phyloP scores from a whole-genome alignment of 2,888 invertebrate genomes.

The Metalampra italica region DNA sequence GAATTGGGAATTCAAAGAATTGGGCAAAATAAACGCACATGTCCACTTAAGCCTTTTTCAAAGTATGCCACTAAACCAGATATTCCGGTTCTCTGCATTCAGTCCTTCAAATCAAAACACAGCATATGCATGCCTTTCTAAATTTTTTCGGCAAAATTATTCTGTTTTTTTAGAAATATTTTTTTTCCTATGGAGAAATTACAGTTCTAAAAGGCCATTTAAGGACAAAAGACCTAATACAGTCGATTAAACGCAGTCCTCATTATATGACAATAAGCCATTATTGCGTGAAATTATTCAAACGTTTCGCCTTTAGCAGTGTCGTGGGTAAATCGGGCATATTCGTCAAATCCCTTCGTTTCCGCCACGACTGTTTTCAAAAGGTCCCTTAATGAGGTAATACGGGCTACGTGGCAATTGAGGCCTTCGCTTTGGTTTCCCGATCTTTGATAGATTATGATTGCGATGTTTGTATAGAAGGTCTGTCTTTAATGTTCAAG shows the following conservation, averaged over 20 bases:
- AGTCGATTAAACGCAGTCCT: conserved; percentile 17
- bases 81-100: too few species aligned
- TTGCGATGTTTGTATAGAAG: not conserved
- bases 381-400: conserved; percentile 26
- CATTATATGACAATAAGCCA: conserved; percentile 18
- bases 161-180: too few species aligned
- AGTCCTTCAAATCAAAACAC: too few species aligned
- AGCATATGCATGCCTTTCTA: too few species aligned
- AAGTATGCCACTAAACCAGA: too few species aligned
- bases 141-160: too few species aligned
- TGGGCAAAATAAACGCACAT: too few species aligned
- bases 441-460: not conserved
- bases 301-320: conserved; percentile 11
- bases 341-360: conserved; percentile 28
- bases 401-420: conserved; percentile 11
- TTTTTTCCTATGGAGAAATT: too few species aligned
- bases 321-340: conserved; percentile 19
- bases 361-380: conserved; percentile 23
- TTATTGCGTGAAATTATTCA: conserved; percentile 21
- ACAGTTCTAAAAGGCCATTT: not conserved
- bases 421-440: not conserved
- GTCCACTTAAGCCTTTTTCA: too few species aligned
- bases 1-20: too few species aligned
- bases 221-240: conserved; percentile 16
- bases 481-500: too few species aligned